A percentile compares a stretch with the other conserved stretches of the same genome.
These are phyloP conservation scores for Papilio protenor DNA, from an alignment of 2,888 invertebrate species.

Conservation along the genomic window DNA sequence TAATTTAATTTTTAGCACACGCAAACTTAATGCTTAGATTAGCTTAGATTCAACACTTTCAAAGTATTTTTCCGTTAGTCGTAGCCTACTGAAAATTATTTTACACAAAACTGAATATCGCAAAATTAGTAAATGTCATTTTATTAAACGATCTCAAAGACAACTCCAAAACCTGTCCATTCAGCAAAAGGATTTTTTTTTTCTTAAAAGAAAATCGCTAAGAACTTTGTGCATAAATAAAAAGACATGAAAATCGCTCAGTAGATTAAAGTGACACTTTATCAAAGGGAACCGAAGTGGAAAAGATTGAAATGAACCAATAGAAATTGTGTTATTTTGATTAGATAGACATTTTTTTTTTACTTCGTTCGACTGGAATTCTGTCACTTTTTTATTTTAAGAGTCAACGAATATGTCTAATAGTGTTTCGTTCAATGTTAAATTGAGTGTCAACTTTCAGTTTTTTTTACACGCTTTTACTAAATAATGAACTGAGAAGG, in stretches of 20 bases:
- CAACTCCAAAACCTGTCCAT: neutral
- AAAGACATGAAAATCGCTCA: conserved; percentile 47
- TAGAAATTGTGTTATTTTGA: conserved; percentile 36
- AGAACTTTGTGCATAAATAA: conserved; percentile 46
- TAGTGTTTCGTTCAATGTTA: conserved; percentile 12
- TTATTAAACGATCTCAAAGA: neutral
- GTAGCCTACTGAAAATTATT: neutral
- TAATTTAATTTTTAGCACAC: too few relatives aligned
- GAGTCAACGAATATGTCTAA: conserved; percentile 27
- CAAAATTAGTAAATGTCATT: neutral
- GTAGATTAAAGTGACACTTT: conserved; percentile 49
- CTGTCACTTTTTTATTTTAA: conserved; percentile 18
- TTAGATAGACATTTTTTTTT: conserved; percentile 32
- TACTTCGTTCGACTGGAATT: conserved; percentile 6
- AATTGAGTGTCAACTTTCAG: neutral
- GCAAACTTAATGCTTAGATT: neutral
- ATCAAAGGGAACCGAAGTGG: conserved; percentile 46
- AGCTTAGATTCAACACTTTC: neutral
- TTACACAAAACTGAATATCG: neutral
- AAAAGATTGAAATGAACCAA: conserved; percentile 49
- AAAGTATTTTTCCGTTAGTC: neutral
- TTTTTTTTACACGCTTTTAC: neutral
- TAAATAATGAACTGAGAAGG: neutral
- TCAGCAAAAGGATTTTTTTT: conserved; percentile 5
- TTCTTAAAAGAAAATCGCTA: conserved; percentile 7